Evolutionary conservation across 2,113 vertebrate genomes (phyloP).

Genomic region (Gallinago jamesoni): DNA sequence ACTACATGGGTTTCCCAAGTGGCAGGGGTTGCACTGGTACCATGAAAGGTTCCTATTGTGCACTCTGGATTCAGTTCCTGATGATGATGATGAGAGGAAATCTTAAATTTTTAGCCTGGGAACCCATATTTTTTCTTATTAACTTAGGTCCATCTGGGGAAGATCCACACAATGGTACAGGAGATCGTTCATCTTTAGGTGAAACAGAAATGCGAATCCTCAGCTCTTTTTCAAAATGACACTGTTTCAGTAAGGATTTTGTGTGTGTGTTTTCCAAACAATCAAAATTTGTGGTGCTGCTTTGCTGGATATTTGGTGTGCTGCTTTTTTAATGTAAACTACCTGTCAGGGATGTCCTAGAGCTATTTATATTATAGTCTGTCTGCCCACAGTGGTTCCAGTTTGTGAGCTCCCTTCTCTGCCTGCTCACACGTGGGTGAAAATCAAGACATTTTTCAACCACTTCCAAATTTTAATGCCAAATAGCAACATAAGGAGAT

Average conservation of each 20-base stretch:
- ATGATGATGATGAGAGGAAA: background rate
- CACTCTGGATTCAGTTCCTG: background rate
- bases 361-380: background rate
- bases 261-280: background rate
- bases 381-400: background rate
- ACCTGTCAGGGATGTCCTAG: background rate
- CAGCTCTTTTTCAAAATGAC: background rate
- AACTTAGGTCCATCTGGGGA: background rate
- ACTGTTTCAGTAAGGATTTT: background rate
- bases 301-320: background rate
- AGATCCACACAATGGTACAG: background rate
- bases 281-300: background rate
- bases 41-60: background rate
- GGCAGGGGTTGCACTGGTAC: background rate
- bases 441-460: background rate
- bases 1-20: background rate
- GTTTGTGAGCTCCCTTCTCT: background rate
- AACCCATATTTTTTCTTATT: background rate
- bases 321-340: background rate
- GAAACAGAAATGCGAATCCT: background rate
- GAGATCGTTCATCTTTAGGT: background rate
- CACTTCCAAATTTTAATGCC: background rate
- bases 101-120: background rate
- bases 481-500: background rate
- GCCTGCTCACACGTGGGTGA: background rate